Evolutionary conservation across 2,113 vertebrate genomes (phyloP), one percentile per base, ranked within the genome.

Genomic region (Cepphus grylle): DNA sequence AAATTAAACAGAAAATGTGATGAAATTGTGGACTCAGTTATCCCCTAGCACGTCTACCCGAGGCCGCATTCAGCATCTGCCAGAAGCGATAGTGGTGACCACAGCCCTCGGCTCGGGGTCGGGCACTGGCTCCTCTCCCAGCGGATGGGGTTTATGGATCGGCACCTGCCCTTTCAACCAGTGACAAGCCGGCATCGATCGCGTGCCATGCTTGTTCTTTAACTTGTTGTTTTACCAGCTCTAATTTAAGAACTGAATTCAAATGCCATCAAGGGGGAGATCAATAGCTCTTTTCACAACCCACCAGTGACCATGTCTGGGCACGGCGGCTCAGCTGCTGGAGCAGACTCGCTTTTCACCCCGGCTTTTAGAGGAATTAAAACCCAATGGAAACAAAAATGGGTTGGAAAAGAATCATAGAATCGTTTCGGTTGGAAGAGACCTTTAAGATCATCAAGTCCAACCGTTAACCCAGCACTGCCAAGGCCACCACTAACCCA

Each of bases 131-230:
- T 38, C n/a, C 3, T 16, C 22, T 61, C 61, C 74, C 9, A 1
- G 21, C 0, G 7, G 55, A 38, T 42, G 67, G 26, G 62, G 23
- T 42, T 81, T 12, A 59, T 49, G 80, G 95, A 59, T 72, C 9
- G 0, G 66, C 66, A 47, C 61, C 62, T 43, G 93, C 90, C 73
- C 74, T 36, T 21, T 45, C 50, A 52, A 27, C 58, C 21, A 1
- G 52, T 16, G 5, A 4, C 10, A 1, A 12, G 62, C 20, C 3
- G 1, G 34, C 62, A 88, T 82, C 1, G 78, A 93, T 58, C 11
- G 4, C 0, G 10, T 7, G 1, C 49, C 0, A 6, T 0, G 8
- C 56, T n/a, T 6, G 30, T 14, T 61, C 94, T 49, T 63, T 2
- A 22, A 27, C n/a, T 15, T 56, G 20, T 11, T 63, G 80, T 14